Evolutionary conservation across 2,113 vertebrate genomes (phyloP), one percentile per base, ranked within the genome.

Genomic region (Mirza zaza): DNA sequence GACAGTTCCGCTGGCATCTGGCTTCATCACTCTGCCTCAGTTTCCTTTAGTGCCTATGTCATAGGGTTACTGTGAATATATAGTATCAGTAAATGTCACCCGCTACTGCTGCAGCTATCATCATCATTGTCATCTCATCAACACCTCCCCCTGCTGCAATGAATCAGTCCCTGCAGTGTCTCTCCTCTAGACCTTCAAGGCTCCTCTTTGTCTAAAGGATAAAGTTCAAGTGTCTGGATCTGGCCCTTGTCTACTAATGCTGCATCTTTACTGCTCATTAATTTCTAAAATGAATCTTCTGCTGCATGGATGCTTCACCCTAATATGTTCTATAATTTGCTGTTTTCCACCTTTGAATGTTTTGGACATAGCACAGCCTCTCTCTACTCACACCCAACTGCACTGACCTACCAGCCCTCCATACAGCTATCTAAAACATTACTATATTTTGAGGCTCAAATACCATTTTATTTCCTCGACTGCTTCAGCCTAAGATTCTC

Each of bases 381-480:
- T 96, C 57, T 71, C 65, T 65, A 81, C n/a, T 90, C 15, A 95
- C 1, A 93, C 1, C 14, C n/a, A 95, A 76, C 23, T 14, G 23
- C 2, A 71, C 25, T 18, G 59, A 94, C 11, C 45, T 83, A 8
- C 34, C 20, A 70, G 45, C 20, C 65, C 25, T 71, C 65, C 29
- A 70, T 32, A 48, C 8, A 85, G 27, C 36, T 55, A 55, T 52
- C 45, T 45, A 87, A 95, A 73, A 67, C 1, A 67, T 88, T 71
- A 45, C 50, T 42, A 88, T 32, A 95, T 36, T 94, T 67, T 18
- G 50, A 95, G 67, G 77, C 68, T 96, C 39, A 90, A 71, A 73
- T 20, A n/a, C 34, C 34, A 67, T 81, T 93, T 93, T 95, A 95
- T 77, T 92, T 95, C 76, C 34, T 95, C 92, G 87, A 89, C 7